phyloP scores from a whole-genome alignment of 2,113 vertebrate species.

The Paratilapia polleni region DNA sequence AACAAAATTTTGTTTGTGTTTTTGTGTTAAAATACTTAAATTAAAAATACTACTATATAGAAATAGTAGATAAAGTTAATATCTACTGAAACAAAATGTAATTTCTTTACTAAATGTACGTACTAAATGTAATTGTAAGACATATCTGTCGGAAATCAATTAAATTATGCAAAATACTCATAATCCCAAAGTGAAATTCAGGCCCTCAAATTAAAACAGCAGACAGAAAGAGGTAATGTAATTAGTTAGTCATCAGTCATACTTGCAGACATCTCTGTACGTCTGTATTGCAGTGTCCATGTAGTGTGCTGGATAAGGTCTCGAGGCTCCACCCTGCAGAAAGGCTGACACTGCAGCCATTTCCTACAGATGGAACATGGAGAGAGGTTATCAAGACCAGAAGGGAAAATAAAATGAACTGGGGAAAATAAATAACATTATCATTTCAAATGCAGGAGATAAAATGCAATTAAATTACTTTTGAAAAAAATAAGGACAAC shows the following conservation, averaged over 20 bases:
- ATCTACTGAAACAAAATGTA: no score
- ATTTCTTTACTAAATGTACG: no score
- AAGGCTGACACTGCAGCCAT: constrained; percentile 98
- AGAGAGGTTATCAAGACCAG: not conserved
- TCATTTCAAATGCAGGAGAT: not conserved
- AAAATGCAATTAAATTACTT: not conserved
- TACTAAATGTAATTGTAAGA: no score
- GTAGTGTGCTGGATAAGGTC: constrained; percentile 95
- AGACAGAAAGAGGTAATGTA: not conserved
- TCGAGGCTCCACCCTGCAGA: constrained; percentile 90
- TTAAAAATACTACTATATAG: no score
- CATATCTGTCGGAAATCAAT: not conserved
- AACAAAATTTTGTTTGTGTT: no score
- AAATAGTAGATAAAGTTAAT: no score
- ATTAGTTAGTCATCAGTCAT: constrained; percentile 46
- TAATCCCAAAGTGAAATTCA: not conserved
- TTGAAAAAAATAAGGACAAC: not conserved
- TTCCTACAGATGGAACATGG: constrained; percentile 81
- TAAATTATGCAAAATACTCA: not conserved
- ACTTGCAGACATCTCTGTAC: constrained; percentile 97
- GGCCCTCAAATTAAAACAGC: not conserved
- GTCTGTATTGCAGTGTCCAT: constrained; percentile 99
- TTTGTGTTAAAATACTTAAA: no score
- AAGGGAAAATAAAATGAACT: not conserved
- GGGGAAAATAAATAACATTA: not conserved